Evolutionary conservation across 1,140 invertebrate species (phyloP), one percentile per base, ranked within the genome.

Genomic region (Euwallacea fornicatus): DNA sequence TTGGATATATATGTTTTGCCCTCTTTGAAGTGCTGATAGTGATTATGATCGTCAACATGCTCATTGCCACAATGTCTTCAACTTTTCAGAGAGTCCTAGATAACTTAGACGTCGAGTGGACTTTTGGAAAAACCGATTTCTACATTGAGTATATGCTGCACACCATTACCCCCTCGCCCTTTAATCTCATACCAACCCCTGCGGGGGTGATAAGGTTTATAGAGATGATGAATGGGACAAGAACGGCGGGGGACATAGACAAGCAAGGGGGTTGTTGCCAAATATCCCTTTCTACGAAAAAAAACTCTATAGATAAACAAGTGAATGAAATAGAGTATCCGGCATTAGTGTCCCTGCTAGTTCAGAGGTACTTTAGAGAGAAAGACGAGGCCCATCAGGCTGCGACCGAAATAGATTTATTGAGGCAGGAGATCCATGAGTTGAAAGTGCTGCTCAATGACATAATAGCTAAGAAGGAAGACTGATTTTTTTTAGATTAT

Each of bases 41-140:
- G 44, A 85, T 92, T 58, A 86, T 92, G 21, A 85, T 92, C n/a
- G 78, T 92, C 42, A 92, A 92, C 80, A 91, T 92, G 88, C 83
- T 92, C 41, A 91, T 92, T 73, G 91, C 90, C 6, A 90, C 90
- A 76, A 91, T 92, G 88, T 87, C 88, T 10, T 90, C 90, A 73
- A 90, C 89, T 0, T 91, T 90, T 77, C 88, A 90, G 77, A 81
- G 84, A 74, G 88, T 92, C 3, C 84, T 82, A 1, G 85, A 87
- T 62, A 88, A 87, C 69, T 83, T 86, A 3, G 83, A 84, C 61
- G 83, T 86, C 1, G 86, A 88, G 73, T 88, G 86, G 86, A 85
- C 83, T 0, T 88, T 87, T 70, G 86, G 84, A 0, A 83, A 84
- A 76, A 88, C 86, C 10, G 79, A 87, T 83, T 83, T 86, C 43